Conservation (phyloP, 2,888 invertebrate species). For the Calameuta pallipes region DNA sequence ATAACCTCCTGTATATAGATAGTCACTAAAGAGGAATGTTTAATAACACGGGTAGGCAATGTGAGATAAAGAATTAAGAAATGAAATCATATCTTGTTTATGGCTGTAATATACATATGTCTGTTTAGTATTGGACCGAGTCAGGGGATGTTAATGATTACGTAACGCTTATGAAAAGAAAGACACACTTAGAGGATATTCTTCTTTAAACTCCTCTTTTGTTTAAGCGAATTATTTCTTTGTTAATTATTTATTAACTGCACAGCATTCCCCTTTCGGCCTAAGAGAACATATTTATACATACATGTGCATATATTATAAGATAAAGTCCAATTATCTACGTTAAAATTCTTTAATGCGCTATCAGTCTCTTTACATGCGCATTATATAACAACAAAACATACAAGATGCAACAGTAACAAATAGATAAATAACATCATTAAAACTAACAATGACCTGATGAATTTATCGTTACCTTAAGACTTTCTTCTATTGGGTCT, state of each 20-base stretch:
- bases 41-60: not conserved
- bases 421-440: not conserved
- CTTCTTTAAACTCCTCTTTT: not conserved
- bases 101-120: conserved; percentile 19
- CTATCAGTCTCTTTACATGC: not conserved
- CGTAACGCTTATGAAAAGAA: not conserved
- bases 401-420: not conserved
- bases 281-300: not conserved
- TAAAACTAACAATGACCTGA: not conserved
- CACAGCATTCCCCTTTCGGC: not conserved
- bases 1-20: not conserved
- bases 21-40: not conserved
- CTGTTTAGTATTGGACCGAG: conserved; percentile 9
- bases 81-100: conserved; percentile 13
- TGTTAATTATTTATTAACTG: not conserved
- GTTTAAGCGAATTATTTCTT: not conserved
- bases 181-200: not conserved
- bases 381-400: not conserved
- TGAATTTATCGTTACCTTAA: not conserved
- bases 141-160: not conserved
- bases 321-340: not conserved
- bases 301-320: not conserved
- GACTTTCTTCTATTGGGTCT: not conserved
- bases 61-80: conserved; percentile 6
- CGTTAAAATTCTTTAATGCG: not conserved